Evolutionary conservation across 2,797 vertebrate species (phyloP).

Genomic region (Allenopithecus nigroviridis): DNA sequence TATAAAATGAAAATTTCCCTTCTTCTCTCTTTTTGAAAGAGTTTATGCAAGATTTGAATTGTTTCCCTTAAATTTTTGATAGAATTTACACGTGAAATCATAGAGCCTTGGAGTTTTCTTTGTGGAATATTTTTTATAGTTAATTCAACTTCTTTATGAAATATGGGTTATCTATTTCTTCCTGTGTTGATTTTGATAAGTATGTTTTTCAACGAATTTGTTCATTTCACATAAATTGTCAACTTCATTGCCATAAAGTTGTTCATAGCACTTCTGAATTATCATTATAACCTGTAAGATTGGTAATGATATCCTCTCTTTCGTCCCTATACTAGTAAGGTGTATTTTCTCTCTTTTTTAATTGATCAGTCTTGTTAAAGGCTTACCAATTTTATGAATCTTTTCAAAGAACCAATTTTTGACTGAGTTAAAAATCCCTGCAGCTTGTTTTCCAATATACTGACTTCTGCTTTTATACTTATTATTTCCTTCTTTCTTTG

Average conservation of each 20-base stretch:
- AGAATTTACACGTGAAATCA: not conserved
- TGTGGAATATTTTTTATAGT: not conserved
- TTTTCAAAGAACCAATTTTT: not conserved
- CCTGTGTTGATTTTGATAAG: not conserved
- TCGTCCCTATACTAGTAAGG: not conserved
- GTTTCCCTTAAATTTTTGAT: not conserved
- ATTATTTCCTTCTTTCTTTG: slow-evolving; percentile 6
- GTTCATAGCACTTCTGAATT: not conserved
- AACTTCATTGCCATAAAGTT: not conserved
- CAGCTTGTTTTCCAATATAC: not conserved
- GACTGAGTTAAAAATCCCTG: not conserved
- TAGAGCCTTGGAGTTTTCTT: not conserved
- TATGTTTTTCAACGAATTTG: not conserved
- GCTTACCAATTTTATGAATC: not conserved
- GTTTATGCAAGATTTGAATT: not conserved
- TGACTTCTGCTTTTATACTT: not conserved
- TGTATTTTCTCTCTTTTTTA: slow-evolving; percentile 4
- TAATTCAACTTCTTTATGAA: slow-evolving; percentile 14
- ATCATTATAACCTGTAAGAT: not conserved
- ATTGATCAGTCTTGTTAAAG: not conserved
- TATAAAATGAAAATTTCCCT: not conserved
- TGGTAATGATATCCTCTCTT: not conserved
- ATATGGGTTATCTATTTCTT: not conserved
- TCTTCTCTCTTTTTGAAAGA: not conserved
- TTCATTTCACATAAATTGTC: not conserved